A percentile compares a stretch with the other conserved stretches of the same genome.
Conservation (phyloP, 2,888 invertebrate genomes). For the Molorchus minor region DNA sequence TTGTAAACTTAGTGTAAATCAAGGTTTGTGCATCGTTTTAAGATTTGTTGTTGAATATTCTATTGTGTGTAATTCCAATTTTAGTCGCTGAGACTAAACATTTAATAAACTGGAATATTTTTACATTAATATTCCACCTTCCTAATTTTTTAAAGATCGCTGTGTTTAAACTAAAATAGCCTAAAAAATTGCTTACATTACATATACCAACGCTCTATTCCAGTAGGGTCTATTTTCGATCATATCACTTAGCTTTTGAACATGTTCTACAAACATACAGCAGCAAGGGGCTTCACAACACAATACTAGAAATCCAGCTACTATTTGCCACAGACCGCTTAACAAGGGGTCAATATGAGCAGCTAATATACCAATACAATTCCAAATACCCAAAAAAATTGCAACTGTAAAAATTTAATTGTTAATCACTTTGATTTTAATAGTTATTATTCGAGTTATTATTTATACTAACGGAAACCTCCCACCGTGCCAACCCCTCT, state of each 20-base stretch:
- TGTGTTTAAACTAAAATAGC: too few species aligned
- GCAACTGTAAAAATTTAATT: constrained; percentile 73
- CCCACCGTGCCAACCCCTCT: constrained; percentile 85
- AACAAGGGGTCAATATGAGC: constrained; percentile 74
- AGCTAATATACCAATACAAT: constrained; percentile 73
- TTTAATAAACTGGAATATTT: too few species aligned
- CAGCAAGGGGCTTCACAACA: constrained; percentile 96
- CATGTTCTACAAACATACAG: constrained; percentile 95
- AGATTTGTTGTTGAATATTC: too few species aligned
- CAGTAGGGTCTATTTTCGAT: constrained; percentile 87
- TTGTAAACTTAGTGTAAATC: too few species aligned
- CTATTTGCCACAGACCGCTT: constrained; percentile 86
- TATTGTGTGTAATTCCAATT: too few species aligned
- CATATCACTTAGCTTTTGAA: constrained; percentile 84
- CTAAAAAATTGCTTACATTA: too few species aligned
- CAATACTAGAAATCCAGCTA: constrained; percentile 87
- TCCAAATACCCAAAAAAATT: constrained; percentile 82
- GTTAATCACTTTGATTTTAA: background rate
- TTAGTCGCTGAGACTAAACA: too few species aligned
- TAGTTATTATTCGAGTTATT: background rate
- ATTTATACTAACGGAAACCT: constrained; percentile 81
- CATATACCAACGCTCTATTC: constrained; percentile 87
- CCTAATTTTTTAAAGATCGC: too few species aligned
- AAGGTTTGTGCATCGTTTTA: too few species aligned
- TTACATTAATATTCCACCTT: too few species aligned